These are phyloP conservation scores for Cheilosia vernalis DNA, from an alignment of 2,888 invertebrate species.

Conservation along the genomic window DNA sequence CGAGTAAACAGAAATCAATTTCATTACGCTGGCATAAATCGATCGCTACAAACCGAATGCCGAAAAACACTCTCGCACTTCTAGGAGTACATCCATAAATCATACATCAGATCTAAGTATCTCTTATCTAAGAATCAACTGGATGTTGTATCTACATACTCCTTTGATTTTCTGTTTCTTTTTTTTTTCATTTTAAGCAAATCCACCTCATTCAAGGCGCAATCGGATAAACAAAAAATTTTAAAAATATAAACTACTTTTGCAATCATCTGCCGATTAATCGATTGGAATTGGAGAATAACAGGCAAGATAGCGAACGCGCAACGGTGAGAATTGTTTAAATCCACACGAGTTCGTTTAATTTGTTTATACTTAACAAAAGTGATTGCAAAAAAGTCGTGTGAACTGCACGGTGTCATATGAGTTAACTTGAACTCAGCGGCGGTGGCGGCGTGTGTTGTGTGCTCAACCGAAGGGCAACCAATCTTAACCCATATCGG, in stretches of 20 bases:
- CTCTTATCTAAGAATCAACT: slow-evolving; percentile 6
- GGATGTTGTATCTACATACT: neutral
- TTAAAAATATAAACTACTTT: neutral
- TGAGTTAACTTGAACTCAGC: slow-evolving; percentile 49
- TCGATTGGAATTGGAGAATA: slow-evolving; percentile 9
- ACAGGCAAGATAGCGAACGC: neutral
- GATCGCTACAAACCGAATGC: neutral
- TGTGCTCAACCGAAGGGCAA: slow-evolving; percentile 24
- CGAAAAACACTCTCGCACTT: slow-evolving; percentile 4
- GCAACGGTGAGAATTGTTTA: slow-evolving; percentile 18
- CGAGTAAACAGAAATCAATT: slow-evolving; percentile 1
- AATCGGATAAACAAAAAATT: neutral
- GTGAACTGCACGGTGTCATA: slow-evolving; percentile 46
- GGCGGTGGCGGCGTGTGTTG: slow-evolving; percentile 1
- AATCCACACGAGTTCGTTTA: slow-evolving; percentile 28
- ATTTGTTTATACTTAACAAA: slow-evolving; percentile 41
- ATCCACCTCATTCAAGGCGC: neutral
- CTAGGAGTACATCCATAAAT: slow-evolving; percentile 6
- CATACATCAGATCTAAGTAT: slow-evolving; percentile 6
- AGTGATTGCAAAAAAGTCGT: slow-evolving; percentile 35
- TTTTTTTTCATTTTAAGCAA: neutral
- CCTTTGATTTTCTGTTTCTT: neutral
- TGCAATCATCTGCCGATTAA: slow-evolving; percentile 13
- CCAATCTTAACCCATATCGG: slow-evolving; percentile 19
- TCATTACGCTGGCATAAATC: neutral